These are phyloP conservation scores for Teleiodes luculella DNA, from an alignment of 2,888 invertebrate species.

Conservation along the genomic window DNA sequence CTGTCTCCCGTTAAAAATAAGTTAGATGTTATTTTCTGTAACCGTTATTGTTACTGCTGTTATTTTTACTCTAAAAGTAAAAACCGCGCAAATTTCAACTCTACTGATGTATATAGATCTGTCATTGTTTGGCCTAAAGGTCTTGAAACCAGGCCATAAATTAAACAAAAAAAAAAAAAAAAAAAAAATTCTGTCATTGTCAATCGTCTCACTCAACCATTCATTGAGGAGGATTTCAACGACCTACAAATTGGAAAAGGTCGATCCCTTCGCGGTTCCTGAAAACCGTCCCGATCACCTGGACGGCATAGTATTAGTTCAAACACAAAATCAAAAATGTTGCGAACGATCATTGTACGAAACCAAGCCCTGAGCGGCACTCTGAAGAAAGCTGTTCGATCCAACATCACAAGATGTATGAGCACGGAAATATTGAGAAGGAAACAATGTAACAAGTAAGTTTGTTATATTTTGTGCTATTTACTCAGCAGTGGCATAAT, in stretches of 20 bases:
- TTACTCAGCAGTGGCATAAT: conserved; percentile 2
- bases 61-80: too few species aligned
- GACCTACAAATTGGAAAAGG: conserved; percentile 73
- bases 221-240: conserved; percentile 38
- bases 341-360: conserved; percentile 85
- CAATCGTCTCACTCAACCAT: too few species aligned
- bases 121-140: too few species aligned
- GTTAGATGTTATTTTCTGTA: too few species aligned
- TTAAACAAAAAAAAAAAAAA: too few species aligned
- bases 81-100: background rate
- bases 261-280: conserved; percentile 53
- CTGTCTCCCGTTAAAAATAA: too few species aligned
- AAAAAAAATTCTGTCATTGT: too few species aligned
- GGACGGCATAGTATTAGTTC: conserved; percentile 57
- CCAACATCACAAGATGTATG: conserved; percentile 79
- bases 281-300: conserved; percentile 62
- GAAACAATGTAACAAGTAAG: conserved; percentile 80
- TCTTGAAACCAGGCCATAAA: too few species aligned
- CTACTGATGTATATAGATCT: background rate
- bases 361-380: conserved; percentile 82
- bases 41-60: too few species aligned
- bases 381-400: conserved; percentile 78
- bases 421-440: conserved; percentile 81
- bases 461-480: conserved; percentile 26
- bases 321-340: conserved; percentile 75